A percentile compares a stretch with the other conserved stretches of the same genome.
Evolutionary conservation across 2,888 invertebrate genomes (phyloP).

Genomic region (Zhuqinia jingwanae): DNA sequence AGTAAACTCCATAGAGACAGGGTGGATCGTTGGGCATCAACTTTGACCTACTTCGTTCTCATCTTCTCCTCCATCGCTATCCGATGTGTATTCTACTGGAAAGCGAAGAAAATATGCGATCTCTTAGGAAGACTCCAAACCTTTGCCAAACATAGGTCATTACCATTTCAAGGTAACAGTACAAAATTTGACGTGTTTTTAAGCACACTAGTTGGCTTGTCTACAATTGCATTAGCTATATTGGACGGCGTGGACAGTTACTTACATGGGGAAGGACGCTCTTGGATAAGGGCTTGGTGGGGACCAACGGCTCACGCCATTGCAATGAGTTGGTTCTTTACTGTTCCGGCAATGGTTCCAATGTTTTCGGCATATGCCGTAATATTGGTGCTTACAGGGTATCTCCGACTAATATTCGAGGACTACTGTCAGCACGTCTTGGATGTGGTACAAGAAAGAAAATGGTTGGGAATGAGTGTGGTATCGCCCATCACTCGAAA

Average conservation of each 20-base stretch:
- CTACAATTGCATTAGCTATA: not conserved
- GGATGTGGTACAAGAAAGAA: not conserved
- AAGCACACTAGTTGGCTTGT: too few relatives aligned
- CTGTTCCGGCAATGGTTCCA: conserved; percentile 1
- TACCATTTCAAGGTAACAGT: not conserved
- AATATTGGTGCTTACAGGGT: not conserved
- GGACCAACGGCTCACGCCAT: not conserved
- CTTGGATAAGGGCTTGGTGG: conserved; percentile 14
- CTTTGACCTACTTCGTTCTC: not conserved
- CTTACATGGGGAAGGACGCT: not conserved
- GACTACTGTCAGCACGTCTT: conserved; percentile 47
- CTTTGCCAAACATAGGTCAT: not conserved
- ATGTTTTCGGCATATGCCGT: not conserved
- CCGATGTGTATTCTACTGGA: conserved; percentile 2
- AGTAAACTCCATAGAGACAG: not conserved
- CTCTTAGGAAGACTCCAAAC: not conserved
- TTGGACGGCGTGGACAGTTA: not conserved
- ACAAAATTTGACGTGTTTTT: not conserved
- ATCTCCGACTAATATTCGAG: conserved; percentile 7
- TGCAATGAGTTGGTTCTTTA: too few relatives aligned
- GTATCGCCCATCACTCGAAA: too few relatives aligned
- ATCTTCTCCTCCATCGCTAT: conserved; percentile 9
- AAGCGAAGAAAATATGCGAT: conserved; percentile 16
- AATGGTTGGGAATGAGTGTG: conserved; percentile 1
- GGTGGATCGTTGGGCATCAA: not conserved